These are phyloP conservation scores for Cepphus grylle DNA, from an alignment of 2,113 vertebrate genomes.

Conservation along the genomic window DNA sequence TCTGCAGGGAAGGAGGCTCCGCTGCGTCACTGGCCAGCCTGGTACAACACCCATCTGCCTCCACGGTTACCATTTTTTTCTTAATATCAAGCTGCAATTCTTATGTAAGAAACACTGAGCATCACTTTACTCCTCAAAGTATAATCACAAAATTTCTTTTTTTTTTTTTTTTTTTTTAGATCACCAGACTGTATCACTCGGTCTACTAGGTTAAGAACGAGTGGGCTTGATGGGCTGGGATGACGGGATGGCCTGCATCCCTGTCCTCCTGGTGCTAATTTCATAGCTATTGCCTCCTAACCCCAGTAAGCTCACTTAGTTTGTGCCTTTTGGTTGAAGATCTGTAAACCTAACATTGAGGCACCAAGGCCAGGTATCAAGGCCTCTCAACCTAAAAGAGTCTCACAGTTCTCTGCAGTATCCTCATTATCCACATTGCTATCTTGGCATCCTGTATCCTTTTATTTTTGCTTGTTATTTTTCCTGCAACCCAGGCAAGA, in stretches of 20 bases:
- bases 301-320: neutral
- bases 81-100: neutral
- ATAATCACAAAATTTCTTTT: neutral
- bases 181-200: neutral
- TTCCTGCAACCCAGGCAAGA: neutral
- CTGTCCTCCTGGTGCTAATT: neutral
- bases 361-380: neutral
- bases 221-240: neutral
- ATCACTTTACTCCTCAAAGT: neutral
- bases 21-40: neutral
- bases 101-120: neutral
- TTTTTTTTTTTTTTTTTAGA: neutral
- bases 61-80: neutral
- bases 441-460: neutral
- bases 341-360: neutral
- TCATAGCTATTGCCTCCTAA: neutral
- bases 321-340: neutral
- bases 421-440: neutral
- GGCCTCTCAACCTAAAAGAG: neutral
- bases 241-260: neutral
- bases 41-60: neutral
- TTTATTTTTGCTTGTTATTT: neutral
- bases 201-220: neutral
- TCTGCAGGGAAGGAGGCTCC: neutral
- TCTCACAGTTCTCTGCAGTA: neutral